phyloP scores from a whole-genome alignment of 2,797 vertebrate species.

The Acipenser oxyrinchus region DNA sequence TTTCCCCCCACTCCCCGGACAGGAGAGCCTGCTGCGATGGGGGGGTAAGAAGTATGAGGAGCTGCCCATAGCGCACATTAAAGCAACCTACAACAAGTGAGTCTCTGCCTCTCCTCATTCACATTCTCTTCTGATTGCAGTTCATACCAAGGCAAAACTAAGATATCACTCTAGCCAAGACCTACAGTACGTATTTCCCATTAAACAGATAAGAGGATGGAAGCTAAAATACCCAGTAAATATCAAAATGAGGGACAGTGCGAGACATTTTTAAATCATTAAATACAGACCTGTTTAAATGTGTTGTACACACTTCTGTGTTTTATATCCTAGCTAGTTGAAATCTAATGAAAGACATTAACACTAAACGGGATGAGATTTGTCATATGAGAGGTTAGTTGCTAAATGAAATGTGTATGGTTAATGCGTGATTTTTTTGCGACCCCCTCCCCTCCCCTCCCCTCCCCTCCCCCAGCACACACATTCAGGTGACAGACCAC shows the following conservation, averaged over 20 bases:
- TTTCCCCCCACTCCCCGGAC: constrained; percentile 63
- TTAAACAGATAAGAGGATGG: not conserved
- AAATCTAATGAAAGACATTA: no score
- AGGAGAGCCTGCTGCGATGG: constrained; percentile 72
- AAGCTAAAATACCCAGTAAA: not conserved
- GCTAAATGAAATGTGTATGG: not conserved
- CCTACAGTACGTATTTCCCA: no score
- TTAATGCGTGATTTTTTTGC: not conserved
- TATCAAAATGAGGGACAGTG: not conserved
- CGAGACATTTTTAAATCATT: not conserved
- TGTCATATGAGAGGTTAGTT: not conserved
- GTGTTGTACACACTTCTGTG: no score
- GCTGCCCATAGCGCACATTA: constrained; percentile 76
- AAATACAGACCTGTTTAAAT: no score
- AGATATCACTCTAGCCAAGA: no score
- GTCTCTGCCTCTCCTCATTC: constrained; percentile 23
- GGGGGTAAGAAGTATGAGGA: constrained; percentile 77
- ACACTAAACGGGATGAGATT: not conserved
- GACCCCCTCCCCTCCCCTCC: not conserved
- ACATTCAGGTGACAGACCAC: constrained; percentile 72
- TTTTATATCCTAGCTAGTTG: no score
- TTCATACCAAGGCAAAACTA: no score
- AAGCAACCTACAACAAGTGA: constrained; percentile 96
- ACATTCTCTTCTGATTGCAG: no score
- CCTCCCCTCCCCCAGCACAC: constrained; percentile 69